Conservation (phyloP, 1,140 invertebrate genomes). For the Aphis craccivora region DNA sequence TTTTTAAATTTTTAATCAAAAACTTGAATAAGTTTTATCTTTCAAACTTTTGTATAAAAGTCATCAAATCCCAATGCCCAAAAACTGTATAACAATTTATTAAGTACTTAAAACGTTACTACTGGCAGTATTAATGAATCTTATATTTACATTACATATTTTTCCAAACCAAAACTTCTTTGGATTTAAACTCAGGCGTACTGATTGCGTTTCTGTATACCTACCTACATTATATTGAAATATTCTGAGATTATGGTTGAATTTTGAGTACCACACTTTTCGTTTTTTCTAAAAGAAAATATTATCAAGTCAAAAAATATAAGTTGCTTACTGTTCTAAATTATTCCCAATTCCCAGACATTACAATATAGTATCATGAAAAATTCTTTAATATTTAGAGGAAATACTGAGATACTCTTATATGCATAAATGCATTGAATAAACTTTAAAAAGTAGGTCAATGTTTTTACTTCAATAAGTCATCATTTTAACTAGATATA, state of each 20-base stretch:
- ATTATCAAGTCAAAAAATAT: not conserved
- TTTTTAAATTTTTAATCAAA: no score
- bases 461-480: slow-evolving; percentile 19
- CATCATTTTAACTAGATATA: not conserved
- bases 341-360: not conserved
- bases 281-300: not conserved
- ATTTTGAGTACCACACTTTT: not conserved
- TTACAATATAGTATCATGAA: not conserved
- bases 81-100: not conserved
- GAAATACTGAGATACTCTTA: not conserved
- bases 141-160: not conserved
- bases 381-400: not conserved
- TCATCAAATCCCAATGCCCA: not conserved
- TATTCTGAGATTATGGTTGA: not conserved
- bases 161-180: not conserved
- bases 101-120: not conserved
- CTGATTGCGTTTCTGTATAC: not conserved
- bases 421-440: not conserved
- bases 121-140: not conserved
- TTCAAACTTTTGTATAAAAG: not conserved
- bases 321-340: not conserved
- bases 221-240: not conserved
- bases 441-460: slow-evolving; percentile 16
- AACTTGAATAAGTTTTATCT: not conserved
- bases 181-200: not conserved